Conservation (phyloP, 2,797 vertebrate species). For the Pseudochirops corinnae region DNA sequence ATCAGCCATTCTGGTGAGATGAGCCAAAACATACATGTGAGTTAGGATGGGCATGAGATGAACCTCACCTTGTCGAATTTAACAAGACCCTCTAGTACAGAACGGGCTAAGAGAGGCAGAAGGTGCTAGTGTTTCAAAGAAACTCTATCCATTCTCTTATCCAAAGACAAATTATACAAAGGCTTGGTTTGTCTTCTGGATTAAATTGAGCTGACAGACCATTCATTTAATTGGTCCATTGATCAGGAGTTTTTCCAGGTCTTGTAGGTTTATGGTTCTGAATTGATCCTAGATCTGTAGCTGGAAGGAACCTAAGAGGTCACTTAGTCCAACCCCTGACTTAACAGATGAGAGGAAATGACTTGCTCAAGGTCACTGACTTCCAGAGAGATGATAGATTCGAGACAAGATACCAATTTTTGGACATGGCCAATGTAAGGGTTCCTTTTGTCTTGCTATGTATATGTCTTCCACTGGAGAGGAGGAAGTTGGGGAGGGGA, state of each 20-base stretch:
- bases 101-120: background rate
- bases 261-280: background rate
- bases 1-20: constrained; percentile 86
- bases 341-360: background rate
- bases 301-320: background rate
- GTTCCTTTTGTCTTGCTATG: background rate
- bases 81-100: background rate
- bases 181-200: background rate
- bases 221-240: background rate
- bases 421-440: no score
- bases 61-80: background rate
- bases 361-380: no score
- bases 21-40: constrained; percentile 49
- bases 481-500: background rate
- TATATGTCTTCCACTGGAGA: background rate
- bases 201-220: background rate
- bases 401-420: no score
- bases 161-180: background rate
- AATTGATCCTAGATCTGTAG: background rate
- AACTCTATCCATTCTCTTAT: background rate
- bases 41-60: background rate
- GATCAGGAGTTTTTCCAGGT: background rate
- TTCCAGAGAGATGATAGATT: no score
- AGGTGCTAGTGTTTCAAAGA: background rate
- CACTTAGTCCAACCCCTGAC: background rate